Percentiles rank a stretch among this genome's conserved stretches.
Evolutionary conservation across 2,797 vertebrate genomes (phyloP).

Genomic region (Cyprinella venusta): DNA sequence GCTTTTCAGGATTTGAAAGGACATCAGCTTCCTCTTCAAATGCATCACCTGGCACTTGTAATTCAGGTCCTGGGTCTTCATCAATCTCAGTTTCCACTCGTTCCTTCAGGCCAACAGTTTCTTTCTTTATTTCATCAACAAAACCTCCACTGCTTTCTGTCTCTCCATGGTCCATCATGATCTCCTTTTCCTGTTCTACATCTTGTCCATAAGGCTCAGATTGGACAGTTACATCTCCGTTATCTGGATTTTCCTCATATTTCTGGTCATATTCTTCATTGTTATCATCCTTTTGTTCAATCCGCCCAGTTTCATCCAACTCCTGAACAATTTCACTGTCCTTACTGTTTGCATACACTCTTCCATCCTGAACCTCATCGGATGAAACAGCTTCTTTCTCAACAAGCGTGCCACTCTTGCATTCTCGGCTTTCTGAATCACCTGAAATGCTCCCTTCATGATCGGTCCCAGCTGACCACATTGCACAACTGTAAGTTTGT

Average conservation of each 20-base stretch:
- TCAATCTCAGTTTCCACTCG: background rate
- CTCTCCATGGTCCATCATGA: background rate
- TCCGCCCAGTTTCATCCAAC: background rate
- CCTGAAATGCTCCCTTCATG: background rate
- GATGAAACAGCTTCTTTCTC: background rate
- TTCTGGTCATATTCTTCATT: background rate
- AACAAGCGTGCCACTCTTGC: background rate
- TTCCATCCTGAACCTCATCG: background rate
- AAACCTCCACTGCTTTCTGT: background rate
- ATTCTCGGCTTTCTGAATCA: background rate
- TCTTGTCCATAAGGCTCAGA: background rate
- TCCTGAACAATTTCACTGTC: background rate
- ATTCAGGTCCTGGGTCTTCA: slow-evolving; percentile 4
- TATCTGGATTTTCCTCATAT: background rate
- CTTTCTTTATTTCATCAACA: slow-evolving; percentile 5
- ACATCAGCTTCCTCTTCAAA: background rate
- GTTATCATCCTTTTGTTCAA: background rate
- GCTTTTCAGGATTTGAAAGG: background rate
- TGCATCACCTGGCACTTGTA: background rate
- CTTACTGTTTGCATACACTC: background rate
- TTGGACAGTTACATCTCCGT: background rate
- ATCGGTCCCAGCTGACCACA: slow-evolving; percentile 27
- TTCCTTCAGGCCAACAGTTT: slow-evolving; percentile 4
- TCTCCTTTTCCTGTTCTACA: background rate
- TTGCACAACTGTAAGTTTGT: background rate